Evolutionary conservation across 2,797 vertebrate species (phyloP), one percentile per base, ranked within the genome.

Genomic region (Lagorchestes hirsutus): DNA sequence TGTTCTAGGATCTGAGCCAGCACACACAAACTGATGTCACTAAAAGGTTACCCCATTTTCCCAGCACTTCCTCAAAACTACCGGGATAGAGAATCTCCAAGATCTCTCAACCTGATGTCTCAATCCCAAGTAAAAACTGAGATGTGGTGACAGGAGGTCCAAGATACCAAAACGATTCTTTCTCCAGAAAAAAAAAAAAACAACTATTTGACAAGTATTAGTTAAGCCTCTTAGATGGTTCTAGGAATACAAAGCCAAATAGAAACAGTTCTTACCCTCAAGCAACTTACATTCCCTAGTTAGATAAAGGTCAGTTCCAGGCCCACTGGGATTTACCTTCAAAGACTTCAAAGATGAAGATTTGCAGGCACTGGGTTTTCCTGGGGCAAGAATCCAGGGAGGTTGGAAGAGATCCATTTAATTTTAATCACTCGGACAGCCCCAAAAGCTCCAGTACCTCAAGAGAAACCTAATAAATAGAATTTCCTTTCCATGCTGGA

Each of bases 401-500:
- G 22, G 59, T 67, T 92, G 34, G 93, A 95, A 97, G 92, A 5
- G 12, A 82, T 16, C n/a, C 50, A 10, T 18, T 34, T 93, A 55
- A 40, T 82, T 94, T 93, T 52, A 92, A 91, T 87, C 22, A 87
- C 22, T 50, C 74, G 11, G 40, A 31, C 67, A 56, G 52, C 27
- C 62, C 54, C 87, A 54, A 0, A 0, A 24, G 24, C 62, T 92
- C 54, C 94, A 93, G 93, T 31, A 91, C 90, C 54, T 67, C 22
- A 34, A 54, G 10, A 57, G n/a, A 31, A 40, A 24, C 9, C 67
- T 27, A 50, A 24, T 18, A 82, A 10, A 82, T 1, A 87, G 74
- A 87, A 50, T 92, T 95, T 82, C 74, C 94, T 91, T 67, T 94
- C 91, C 93, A 90, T 58, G 29, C 57, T 50, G 92, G 54, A 34